These are phyloP conservation scores for Oreocharis arfaki DNA, from an alignment of 2,113 vertebrate genomes.

Conservation along the genomic window DNA sequence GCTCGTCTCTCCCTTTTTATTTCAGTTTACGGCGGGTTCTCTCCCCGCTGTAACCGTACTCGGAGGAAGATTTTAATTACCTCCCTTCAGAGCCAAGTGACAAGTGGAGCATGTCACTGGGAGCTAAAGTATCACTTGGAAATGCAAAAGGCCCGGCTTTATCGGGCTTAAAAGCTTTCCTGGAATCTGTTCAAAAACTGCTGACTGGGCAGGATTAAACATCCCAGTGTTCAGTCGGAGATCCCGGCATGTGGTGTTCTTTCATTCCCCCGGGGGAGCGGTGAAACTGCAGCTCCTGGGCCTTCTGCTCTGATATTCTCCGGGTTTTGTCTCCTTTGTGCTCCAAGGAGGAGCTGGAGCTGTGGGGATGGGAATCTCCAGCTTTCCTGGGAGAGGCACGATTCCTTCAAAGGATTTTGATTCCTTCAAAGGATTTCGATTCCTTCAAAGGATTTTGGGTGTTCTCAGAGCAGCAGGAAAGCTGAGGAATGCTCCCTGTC, in stretches of 20 bases:
- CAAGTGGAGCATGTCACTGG: conserved; percentile 66
- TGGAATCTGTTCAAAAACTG: conserved; percentile 85
- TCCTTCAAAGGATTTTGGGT: not conserved
- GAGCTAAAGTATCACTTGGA: conserved; percentile 64
- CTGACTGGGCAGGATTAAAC: conserved; percentile 86
- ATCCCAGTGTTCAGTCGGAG: conserved; percentile 68
- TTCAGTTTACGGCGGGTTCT: not conserved
- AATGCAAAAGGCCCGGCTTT: conserved; percentile 72
- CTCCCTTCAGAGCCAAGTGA: conserved; percentile 42
- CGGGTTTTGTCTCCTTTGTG: not conserved
- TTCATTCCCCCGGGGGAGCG: conserved; percentile 40
- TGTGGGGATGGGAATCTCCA: not conserved
- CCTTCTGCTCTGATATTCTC: not conserved
- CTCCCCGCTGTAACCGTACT: not conserved
- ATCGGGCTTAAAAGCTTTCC: conserved; percentile 89
- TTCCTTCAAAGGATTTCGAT: not conserved
- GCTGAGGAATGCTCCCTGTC: not conserved
- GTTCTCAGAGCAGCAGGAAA: not conserved
- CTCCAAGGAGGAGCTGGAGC: not conserved
- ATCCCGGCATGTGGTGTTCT: conserved; percentile 73
- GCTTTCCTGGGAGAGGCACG: rapidly evolving
- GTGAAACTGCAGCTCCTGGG: conserved; percentile 8
- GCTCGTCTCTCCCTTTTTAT: not conserved
- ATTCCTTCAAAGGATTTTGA: not conserved
- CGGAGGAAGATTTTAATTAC: conserved; percentile 70